Evolutionary conservation across 2,113 vertebrate species (phyloP), one percentile per base, ranked within the genome.

Genomic region (Pachycephala philippinensis): DNA sequence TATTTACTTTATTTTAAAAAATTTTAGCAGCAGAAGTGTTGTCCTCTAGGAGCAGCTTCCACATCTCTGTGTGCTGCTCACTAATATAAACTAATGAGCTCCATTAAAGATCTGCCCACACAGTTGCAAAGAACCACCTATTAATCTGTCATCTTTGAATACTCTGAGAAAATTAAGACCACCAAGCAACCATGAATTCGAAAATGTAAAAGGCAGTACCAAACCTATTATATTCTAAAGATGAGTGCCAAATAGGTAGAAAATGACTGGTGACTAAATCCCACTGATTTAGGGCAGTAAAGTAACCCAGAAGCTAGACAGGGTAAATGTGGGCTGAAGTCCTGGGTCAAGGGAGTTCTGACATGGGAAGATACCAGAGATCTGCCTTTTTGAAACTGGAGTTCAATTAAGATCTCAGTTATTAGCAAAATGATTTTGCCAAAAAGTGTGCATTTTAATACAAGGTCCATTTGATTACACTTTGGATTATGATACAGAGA

Each of bases 11-110:
- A 7, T 33, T 26, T 50, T 56, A 1, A 5, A 60, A 42, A 33
- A 49, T 15, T 5, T 63, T n/a, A 45, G 56, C 70, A 47, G 79
- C 85, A 45, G 54, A 92, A 86, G 24, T 77, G 75, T 92, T 96
- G 74, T 53, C 89, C 82, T 95, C 54, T 56, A 93, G 84, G 80
- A 93, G 42, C 72, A 91, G 90, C 95, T 95, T 96, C 87, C 79
- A 72, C 42, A 37, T 39, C 45, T 61, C 86, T 42, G 11, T 72
- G 26, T 21, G 20, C 95, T 95, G 63, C 80, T 96, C 76, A 37
- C 96, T 98, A 97, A 97, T 97, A 91, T 11, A 66, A 97, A 97
- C 93, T 97, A 98, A 98, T 97, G 97, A 97, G 94, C 89, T 96
- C 87, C 91, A 89, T 97, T 97, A 96, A 95, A 94, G 95, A 86